Evolutionary conservation across 2,797 vertebrate species (phyloP).

Genomic region (Galaxias olidus): DNA sequence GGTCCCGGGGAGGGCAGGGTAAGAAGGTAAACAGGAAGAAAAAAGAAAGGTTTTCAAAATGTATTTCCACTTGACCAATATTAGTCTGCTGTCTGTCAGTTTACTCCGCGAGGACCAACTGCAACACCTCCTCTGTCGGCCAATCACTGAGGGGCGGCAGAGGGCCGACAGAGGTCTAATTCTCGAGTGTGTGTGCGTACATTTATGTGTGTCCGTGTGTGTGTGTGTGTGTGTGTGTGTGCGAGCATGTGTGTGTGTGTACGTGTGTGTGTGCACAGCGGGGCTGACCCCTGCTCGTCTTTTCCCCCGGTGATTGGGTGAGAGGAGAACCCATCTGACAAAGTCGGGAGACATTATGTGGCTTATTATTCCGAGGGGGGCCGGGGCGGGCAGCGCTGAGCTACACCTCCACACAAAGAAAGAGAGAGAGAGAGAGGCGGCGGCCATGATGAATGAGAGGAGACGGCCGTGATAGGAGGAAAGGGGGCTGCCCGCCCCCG

Average conservation of each 20-base stretch:
- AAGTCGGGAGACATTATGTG: slow-evolving; percentile 29
- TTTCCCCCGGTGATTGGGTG: slow-evolving; percentile 21
- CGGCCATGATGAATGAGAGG: slow-evolving; percentile 38
- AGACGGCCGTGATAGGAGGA: slow-evolving; percentile 29
- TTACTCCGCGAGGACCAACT: too few relatives aligned
- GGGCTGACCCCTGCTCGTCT: slow-evolving; percentile 30
- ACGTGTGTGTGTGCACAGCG: slow-evolving; percentile 1
- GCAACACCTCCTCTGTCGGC: neutral
- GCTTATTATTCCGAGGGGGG: slow-evolving; percentile 24
- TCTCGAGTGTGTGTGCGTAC: too few relatives aligned
- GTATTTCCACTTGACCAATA: neutral
- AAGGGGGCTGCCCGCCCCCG: slow-evolving; percentile 15
- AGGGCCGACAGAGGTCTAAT: too few relatives aligned
- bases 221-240: neutral
- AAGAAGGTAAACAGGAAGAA: slow-evolving; percentile 4
- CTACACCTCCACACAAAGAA: slow-evolving; percentile 15
- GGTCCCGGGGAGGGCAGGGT: slow-evolving; percentile 1
- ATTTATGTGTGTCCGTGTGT: neutral
- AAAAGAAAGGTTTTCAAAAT: neutral
- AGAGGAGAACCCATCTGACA: slow-evolving; percentile 28
- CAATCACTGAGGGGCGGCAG: too few relatives aligned
- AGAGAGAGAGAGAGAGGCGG: too few relatives aligned
- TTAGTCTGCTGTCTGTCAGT: neutral
- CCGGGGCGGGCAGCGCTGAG: neutral
- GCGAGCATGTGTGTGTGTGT: neutral